Base-by-base conservation (phyloP, 2,888 invertebrate genomes). In the Lycophotia porphyrea region DNA sequence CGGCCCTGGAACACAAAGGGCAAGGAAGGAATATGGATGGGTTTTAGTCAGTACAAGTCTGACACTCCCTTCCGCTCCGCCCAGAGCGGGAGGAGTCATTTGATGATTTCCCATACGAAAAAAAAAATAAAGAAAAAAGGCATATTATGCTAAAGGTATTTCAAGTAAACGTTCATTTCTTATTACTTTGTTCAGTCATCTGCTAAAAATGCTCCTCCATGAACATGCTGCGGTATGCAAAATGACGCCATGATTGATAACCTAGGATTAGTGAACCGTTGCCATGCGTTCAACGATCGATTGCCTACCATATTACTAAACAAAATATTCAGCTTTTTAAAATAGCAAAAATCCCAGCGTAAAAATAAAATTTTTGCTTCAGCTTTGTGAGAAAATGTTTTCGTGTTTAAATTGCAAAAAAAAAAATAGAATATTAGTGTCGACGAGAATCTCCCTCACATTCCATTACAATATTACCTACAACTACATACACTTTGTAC, bases 391-490 rank as follows among this genome's bases (percentile, higher is more conserved):
- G 18, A 76, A 72, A 68, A 60, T 39, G 2, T 58, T 39, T 67
- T 67, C 52, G 9, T 63, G 47, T 80, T 63, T 63, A 47, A 71
- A 85, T 69, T 66, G 52, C 8, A 34, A 80, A 47, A 78, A 68
- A 67, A 15, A 65, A 74, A 13, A 31, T 24, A 47, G 15, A 36
- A 44, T 31, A 5, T 18, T 47, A 39, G 49, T 64, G 36, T 72
- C 49, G n/a, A n/a, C 55, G 47, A 70, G 27, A 58, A 65, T 60
- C 58, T 61, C 15, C n/a, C n/a, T n/a, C n/a, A n/a, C n/a, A n/a
- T n/a, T n/a, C n/a, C n/a, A 73, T 74, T 81, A 75, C 71, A 76
- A 78, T 76, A 83, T 66, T 69, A 74, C 72, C 31, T 52, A 72
- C 31, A 64, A 61, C 24, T 71, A 69, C 39, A 66, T 72, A 69